Conservation (phyloP, 2,113 vertebrate species). For the Sturnira hondurensis region DNA sequence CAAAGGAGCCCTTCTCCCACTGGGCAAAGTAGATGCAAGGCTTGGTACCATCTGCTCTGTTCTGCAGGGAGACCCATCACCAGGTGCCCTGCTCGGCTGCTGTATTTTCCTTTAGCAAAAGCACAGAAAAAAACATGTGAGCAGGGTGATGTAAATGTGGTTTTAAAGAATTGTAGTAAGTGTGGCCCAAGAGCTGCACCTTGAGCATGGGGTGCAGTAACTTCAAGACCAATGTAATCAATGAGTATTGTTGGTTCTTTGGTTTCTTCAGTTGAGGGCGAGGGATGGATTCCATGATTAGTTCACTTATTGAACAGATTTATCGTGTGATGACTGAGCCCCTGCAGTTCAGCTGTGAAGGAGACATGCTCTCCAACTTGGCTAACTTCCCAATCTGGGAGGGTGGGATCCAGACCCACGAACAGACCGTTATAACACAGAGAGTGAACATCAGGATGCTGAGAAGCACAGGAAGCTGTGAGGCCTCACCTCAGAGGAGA, state of each 20-base stretch:
- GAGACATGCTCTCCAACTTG: not conserved
- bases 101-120: not conserved
- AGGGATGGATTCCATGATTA: constrained; percentile 5
- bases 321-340: not conserved
- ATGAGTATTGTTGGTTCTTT: not conserved
- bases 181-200: not conserved
- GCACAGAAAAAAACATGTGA: not conserved
- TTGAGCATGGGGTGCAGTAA: not conserved
- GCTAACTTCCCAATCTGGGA: not conserved
- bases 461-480: not conserved
- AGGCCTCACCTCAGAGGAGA: not conserved
- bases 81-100: constrained; percentile 36
- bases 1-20: not conserved
- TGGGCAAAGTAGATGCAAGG: not conserved
- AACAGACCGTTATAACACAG: not conserved
- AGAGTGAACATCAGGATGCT: not conserved
- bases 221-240: not conserved
- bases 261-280: not conserved
- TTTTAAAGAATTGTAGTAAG: not conserved
- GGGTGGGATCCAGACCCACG: not conserved
- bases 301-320: not conserved
- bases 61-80: not conserved
- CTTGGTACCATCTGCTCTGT: constrained; percentile 31
- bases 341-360: not conserved
- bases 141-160: not conserved